Percentiles rank a stretch among this genome's conserved stretches.
These are phyloP conservation scores for Drosophila repletoides DNA, from an alignment of 1,140 invertebrate genomes.

Conservation along the genomic window DNA sequence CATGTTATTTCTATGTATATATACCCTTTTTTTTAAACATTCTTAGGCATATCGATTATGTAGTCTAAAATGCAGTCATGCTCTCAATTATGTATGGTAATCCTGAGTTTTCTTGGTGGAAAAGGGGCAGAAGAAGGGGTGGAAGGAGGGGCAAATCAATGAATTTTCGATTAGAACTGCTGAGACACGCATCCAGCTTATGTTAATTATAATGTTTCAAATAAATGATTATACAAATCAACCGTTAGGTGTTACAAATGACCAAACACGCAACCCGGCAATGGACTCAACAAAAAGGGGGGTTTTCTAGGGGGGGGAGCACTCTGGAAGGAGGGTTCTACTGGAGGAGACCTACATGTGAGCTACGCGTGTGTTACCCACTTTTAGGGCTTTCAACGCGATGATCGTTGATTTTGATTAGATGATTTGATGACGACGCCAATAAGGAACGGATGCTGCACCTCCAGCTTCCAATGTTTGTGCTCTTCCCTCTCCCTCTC, in stretches of 20 bases:
- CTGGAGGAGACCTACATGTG: slow-evolving; percentile 34
- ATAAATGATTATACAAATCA: slow-evolving; percentile 65
- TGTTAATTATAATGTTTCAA: slow-evolving; percentile 64
- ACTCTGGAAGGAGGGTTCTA: background rate
- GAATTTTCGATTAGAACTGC: slow-evolving; percentile 8
- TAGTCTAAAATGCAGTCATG: background rate
- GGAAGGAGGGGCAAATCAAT: background rate
- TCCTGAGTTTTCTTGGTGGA: background rate
- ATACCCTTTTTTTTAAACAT: background rate
- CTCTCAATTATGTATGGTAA: slow-evolving; percentile 19
- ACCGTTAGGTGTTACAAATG: slow-evolving; percentile 77
- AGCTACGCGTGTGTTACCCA: slow-evolving; percentile 31
- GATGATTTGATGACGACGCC: slow-evolving; percentile 38
- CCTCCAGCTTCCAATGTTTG: slow-evolving; percentile 2
- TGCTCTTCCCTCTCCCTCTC: background rate
- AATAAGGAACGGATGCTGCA: slow-evolving; percentile 52
- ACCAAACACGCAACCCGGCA: slow-evolving; percentile 55
- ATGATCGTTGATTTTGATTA: slow-evolving; percentile 66
- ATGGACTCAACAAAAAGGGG: background rate
- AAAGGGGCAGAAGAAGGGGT: background rate
- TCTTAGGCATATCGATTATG: background rate
- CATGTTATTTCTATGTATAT: too few species aligned
- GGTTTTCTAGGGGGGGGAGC: background rate
- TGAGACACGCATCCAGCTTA: slow-evolving; percentile 28
- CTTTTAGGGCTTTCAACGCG: slow-evolving; percentile 51